Evolutionary conservation across 2,113 vertebrate genomes (phyloP), one percentile per base, ranked within the genome.

Genomic region (Gopherus evgoodei): DNA sequence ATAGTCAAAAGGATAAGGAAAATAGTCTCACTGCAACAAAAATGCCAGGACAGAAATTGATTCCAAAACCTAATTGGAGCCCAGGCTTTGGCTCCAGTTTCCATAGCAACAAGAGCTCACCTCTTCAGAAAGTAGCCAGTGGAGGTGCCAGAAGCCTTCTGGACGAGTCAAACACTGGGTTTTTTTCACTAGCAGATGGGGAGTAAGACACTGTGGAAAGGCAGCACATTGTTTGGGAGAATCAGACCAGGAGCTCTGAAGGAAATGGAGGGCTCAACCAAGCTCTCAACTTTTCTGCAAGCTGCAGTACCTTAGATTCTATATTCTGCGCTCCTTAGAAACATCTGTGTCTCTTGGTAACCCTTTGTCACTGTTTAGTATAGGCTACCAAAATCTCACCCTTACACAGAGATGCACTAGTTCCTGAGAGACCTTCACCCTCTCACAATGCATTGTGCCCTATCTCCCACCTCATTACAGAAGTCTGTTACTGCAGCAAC

Each of bases 61-160:
- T 1, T 2, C 2, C 4, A 5, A 38, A 87, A 29, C 9, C 76
- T 91, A 44, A 1, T 2, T 3, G 1, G 24, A 90, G 4, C 4
- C 0, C 1, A 56, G 2, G 21, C 78, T 3, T 80, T 86, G 79
- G 13, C 2, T 91, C 11, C 11, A 31, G 19, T 38, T 81, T 24
- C 13, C 35, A n/a, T 69, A 90, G 4, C 8, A 92, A 52, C 17
- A 52, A 88, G 16, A 92, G 52, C 0, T 0, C 1, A 84, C 83
- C 0, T 79, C 79, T 90, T 82, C 29, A 24, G 6, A 31, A 31
- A 3, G 13, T n/a, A 59, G 49, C 16, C 62, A 87, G 81, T 88
- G 19, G 21, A 86, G 4, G 76, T 49, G 21, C 24, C 29, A 56
- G 19, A 52, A 10, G 3, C 31, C 47, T 86, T 93, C 5, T 88